Evolutionary conservation across 2,888 invertebrate species (phyloP).

Genomic region (Teleiodes luculella): DNA sequence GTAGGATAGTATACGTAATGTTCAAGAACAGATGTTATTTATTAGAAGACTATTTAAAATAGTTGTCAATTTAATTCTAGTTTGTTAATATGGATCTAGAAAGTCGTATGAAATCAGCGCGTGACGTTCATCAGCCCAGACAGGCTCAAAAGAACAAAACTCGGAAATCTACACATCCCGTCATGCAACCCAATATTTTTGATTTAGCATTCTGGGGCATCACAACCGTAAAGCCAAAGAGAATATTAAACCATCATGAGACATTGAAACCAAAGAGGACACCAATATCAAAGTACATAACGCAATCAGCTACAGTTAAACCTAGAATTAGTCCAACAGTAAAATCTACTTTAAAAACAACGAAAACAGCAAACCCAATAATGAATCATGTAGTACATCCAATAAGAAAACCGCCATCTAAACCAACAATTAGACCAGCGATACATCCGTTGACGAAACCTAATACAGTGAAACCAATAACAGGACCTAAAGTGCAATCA

Average conservation of each 20-base stretch:
- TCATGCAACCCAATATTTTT: constrained; percentile 43
- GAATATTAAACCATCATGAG: too few relatives aligned
- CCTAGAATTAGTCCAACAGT: too few relatives aligned
- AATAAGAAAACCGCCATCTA: too few relatives aligned
- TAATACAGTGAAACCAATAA: background rate
- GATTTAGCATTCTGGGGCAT: background rate
- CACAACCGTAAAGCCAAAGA: background rate
- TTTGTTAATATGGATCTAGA: background rate
- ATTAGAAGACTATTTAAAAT: background rate
- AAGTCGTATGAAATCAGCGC: background rate
- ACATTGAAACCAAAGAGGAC: too few relatives aligned
- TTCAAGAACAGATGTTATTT: background rate
- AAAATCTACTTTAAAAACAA: too few relatives aligned
- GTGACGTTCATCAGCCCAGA: background rate
- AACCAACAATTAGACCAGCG: too few relatives aligned
- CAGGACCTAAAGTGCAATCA: background rate
- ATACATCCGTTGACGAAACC: too few relatives aligned
- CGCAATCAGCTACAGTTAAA: too few relatives aligned
- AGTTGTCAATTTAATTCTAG: background rate
- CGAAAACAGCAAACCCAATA: too few relatives aligned
- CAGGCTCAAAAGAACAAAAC: background rate
- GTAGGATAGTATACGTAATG: too few relatives aligned
- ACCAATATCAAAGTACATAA: too few relatives aligned
- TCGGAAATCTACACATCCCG: background rate
- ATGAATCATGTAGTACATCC: too few relatives aligned